phyloP scores from a whole-genome alignment of 2,888 invertebrate species.

The Rambutsinella grinnellia region DNA sequence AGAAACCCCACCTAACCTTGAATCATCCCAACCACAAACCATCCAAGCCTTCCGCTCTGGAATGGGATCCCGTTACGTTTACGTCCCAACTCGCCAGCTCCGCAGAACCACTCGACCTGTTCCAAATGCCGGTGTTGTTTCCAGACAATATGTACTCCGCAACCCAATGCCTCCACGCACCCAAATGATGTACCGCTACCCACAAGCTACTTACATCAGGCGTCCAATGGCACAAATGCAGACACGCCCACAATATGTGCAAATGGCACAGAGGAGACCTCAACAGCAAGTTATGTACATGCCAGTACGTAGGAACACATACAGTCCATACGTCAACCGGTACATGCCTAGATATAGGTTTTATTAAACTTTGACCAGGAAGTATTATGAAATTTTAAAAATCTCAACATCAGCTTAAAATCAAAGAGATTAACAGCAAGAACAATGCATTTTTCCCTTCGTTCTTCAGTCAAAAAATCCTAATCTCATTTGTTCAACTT shows the following conservation, averaged over 20 bases:
- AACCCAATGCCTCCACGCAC: slow-evolving; percentile 17
- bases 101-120: not conserved
- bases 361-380: slow-evolving; percentile 12
- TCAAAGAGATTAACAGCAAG: slow-evolving; percentile 26
- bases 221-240: not conserved
- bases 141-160: slow-evolving; percentile 27
- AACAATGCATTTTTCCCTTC: slow-evolving; percentile 13
- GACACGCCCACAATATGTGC: slow-evolving; percentile 16
- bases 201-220: not conserved
- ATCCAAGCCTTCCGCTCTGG: slow-evolving; percentile 16
- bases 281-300: slow-evolving; percentile 26
- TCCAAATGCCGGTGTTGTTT: not conserved
- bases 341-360: slow-evolving; percentile 38
- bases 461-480: not conserved
- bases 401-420: slow-evolving; percentile 16
- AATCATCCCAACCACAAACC: slow-evolving; percentile 20
- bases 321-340: slow-evolving; percentile 38
- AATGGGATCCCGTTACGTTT: slow-evolving; percentile 21
- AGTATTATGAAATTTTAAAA: slow-evolving; percentile 36
- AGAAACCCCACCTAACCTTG: slow-evolving; percentile 20
- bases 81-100: slow-evolving; percentile 36
- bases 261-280: slow-evolving; percentile 14
- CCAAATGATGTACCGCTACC: slow-evolving; percentile 1
- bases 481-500: not conserved
- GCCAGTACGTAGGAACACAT: slow-evolving; percentile 37